Conservation (phyloP, 2,113 vertebrate species). For the Scophthalmus maximus region DNA sequence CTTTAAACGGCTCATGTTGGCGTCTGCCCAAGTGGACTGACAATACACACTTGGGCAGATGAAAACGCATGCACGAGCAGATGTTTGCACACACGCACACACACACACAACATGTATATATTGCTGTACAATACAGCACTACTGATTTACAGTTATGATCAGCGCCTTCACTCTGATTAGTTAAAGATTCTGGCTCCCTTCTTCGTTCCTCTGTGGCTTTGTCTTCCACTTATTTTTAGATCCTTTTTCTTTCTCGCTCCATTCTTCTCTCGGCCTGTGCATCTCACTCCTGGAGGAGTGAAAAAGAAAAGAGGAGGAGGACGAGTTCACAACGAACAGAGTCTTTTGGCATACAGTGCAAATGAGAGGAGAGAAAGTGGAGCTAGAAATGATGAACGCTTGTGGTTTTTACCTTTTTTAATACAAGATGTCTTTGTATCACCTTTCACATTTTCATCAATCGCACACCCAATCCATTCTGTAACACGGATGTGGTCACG, state of each 20-base stretch:
- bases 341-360: background rate
- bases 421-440: too few species aligned
- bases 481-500: background rate
- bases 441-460: background rate
- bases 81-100: background rate
- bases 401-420: background rate
- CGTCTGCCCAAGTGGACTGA: slow-evolving; percentile 12
- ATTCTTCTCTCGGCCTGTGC: slow-evolving; percentile 40
- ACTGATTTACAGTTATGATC: background rate
- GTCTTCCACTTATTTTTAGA: slow-evolving; percentile 66
- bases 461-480: too few species aligned
- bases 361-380: background rate
- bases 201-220: slow-evolving; percentile 28
- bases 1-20: slow-evolving; percentile 56
- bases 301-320: slow-evolving; percentile 28
- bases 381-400: background rate
- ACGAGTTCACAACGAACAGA: slow-evolving; percentile 6
- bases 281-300: slow-evolving; percentile 29
- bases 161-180: background rate
- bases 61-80: slow-evolving; percentile 14
- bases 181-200: slow-evolving; percentile 11
- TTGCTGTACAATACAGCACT: background rate
- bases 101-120: background rate
- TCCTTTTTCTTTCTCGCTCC: slow-evolving; percentile 37
- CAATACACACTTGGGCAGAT: slow-evolving; percentile 6